phyloP scores from a whole-genome alignment of 2,797 vertebrate genomes.

The Australoheros facetus region DNA sequence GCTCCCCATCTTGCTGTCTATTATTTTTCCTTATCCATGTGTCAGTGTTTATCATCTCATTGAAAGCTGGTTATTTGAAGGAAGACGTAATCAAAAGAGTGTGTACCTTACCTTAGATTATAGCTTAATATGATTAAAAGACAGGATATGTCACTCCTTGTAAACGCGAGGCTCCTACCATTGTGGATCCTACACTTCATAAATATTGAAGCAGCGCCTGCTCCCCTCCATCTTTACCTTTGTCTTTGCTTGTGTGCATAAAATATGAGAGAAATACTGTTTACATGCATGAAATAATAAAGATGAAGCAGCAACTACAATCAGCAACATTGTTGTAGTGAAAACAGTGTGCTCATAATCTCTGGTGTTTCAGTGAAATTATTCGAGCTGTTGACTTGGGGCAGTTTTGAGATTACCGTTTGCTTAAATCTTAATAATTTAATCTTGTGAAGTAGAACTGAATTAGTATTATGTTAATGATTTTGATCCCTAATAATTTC shows the following conservation, averaged over 20 bases:
- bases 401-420: too few relatives aligned
- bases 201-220: neutral
- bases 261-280: neutral
- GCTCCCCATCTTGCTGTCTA: too few relatives aligned
- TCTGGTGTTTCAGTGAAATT: too few relatives aligned
- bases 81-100: slow-evolving; percentile 2
- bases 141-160: neutral
- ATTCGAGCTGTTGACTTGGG: too few relatives aligned
- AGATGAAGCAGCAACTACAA: too few relatives aligned
- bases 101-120: neutral
- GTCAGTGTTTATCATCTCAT: neutral
- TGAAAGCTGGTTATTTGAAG: neutral
- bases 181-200: neutral
- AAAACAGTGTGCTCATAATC: too few relatives aligned
- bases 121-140: slow-evolving; percentile 11
- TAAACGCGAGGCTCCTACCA: neutral
- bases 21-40: neutral
- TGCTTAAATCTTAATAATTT: too few relatives aligned
- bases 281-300: too few relatives aligned
- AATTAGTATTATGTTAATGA: too few relatives aligned
- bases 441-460: too few relatives aligned
- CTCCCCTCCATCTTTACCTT: neutral
- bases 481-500: too few relatives aligned
- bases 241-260: neutral
- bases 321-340: too few relatives aligned